These are phyloP conservation scores for Seira ritae DNA, from an alignment of 2,888 invertebrate genomes.

Conservation along the genomic window DNA sequence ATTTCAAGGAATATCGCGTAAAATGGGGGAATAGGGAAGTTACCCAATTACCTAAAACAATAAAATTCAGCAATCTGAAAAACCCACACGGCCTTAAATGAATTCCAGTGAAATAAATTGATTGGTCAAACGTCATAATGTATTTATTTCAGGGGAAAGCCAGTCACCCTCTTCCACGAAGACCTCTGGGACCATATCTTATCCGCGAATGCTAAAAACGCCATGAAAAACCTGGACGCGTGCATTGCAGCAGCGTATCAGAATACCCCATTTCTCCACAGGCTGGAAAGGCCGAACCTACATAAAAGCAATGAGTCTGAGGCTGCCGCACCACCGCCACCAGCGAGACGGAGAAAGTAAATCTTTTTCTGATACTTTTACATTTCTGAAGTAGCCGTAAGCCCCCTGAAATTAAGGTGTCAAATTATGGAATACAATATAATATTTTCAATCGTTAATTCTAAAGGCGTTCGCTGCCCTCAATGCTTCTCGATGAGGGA, in stretches of 20 bases:
- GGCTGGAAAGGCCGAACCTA: conserved; percentile 62
- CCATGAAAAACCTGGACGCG: conserved; percentile 66
- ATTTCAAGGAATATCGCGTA: too few species aligned
- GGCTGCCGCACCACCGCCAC: background rate
- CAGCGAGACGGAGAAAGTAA: background rate
- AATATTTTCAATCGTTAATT: background rate
- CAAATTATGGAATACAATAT: background rate
- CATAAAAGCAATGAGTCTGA: background rate
- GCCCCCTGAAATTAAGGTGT: background rate
- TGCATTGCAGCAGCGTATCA: conserved; percentile 63
- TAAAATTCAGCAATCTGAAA: too few species aligned
- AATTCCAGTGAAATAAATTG: too few species aligned
- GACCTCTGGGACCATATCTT: conserved; percentile 68
- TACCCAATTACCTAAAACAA: too few species aligned
- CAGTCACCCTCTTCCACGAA: conserved; percentile 52
- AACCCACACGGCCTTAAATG: too few species aligned
- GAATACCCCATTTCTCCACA: conserved; percentile 62
- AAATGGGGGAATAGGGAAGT: too few species aligned
- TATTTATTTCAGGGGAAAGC: conserved; percentile 34
- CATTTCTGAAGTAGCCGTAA: too few species aligned
- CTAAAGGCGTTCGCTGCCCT: conserved; percentile 38
- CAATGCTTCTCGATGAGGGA: conserved; percentile 41
- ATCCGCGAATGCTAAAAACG: conserved; percentile 42
- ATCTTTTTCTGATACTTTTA: background rate
- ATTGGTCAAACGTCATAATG: too few species aligned